Base-by-base conservation (phyloP, 2,797 vertebrate species). In the Gallirallus australis region DNA sequence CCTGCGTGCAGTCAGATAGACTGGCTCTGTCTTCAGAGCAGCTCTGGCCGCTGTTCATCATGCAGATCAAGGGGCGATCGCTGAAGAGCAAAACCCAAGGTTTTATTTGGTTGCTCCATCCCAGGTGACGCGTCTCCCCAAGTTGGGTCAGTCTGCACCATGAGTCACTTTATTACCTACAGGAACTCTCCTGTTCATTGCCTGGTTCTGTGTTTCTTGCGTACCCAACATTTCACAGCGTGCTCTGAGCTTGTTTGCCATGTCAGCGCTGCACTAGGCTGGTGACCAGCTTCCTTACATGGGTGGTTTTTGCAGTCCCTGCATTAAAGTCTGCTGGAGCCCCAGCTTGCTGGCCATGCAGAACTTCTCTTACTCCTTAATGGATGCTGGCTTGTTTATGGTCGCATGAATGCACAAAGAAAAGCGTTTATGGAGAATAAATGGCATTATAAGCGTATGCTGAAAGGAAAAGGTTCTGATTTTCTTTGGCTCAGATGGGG, bases 371-470 rank as follows among this genome's bases (percentile, higher is more conserved):
- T 53, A 3, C 68, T 82, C 86, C 21, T 81, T 85, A 64, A 65
- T 65, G 81, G 90, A 86, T 11, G 4, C 68, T 89, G 86, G 19
- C 61, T 87, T 78, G 75, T 73, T 89, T 86, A 45, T 31, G 45
- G 85, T 71, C 85, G 94, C 84, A 64, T 89, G 94, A 95, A 92
- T 48, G 88, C 73, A 83, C 89, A 90, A 86, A 94, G 90, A 24
- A 75, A 89, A 89, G 65, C 3, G 0, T 87, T 82, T 70, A 35
- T 91, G 91, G 68, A 68, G 92, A 89, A 89, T 77, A 95, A 93
- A 80, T 6, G 11, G 86, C 81, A 19, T 30, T 75, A 86, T 77
- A 79, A 48, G 40, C 54, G 72, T 80, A 54, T 30, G 17, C 27
- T 1, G 11, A 61, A 76, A 92, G 78, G 82, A 64, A 35, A 63